Conservation (phyloP, 2,113 vertebrate species). For the Raja brachyura region DNA sequence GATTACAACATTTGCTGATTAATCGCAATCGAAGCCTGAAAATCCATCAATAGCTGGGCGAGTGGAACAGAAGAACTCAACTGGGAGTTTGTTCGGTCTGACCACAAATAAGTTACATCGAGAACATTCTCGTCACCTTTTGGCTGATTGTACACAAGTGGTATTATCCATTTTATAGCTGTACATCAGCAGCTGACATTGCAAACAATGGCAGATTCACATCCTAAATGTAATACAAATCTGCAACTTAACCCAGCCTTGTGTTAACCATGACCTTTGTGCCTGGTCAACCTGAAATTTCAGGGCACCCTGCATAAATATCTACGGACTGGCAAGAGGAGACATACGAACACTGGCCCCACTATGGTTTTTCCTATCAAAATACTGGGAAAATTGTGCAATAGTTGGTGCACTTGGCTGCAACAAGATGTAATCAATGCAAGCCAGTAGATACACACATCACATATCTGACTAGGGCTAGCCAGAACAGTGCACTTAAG, state of each 20-base stretch:
- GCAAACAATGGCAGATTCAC: background rate
- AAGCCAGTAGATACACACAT: background rate
- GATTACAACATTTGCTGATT: background rate
- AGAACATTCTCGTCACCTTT: background rate
- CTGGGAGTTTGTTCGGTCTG: background rate
- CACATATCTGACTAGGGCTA: background rate
- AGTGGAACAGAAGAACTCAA: background rate
- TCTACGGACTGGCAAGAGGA: background rate
- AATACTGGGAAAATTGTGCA: conserved; percentile 22
- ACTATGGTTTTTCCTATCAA: background rate
- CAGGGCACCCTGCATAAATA: background rate
- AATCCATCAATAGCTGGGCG: conserved; percentile 2
- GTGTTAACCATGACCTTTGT: background rate
- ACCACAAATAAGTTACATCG: conserved; percentile 12
- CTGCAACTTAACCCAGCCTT: background rate
- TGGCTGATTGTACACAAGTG: background rate
- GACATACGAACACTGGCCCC: background rate
- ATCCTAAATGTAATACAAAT: background rate
- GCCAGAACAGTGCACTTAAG: background rate
- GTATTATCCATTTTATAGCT: background rate
- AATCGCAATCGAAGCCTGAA: conserved; percentile 14
- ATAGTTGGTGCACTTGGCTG: background rate
- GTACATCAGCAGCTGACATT: background rate
- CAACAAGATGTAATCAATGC: background rate
- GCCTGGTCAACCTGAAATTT: background rate